phyloP scores from a whole-genome alignment of 2,797 vertebrate species.

The Halcyon leucocephala region DNA sequence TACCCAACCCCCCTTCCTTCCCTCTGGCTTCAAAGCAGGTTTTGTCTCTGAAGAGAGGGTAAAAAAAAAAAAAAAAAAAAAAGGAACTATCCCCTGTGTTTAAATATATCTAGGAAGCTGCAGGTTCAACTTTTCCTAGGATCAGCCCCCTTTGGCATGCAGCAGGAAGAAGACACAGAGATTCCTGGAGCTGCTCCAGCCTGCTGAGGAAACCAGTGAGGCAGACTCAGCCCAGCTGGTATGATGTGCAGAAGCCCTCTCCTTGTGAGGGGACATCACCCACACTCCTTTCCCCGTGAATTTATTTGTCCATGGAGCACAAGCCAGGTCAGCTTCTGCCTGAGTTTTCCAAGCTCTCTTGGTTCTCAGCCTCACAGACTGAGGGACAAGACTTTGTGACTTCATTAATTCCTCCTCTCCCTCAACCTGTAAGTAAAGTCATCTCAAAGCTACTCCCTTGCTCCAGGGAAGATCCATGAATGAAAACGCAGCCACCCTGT shows the following conservation, averaged over 20 bases:
- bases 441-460: not conserved
- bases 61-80: not conserved
- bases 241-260: not conserved
- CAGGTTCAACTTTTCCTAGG: not conserved
- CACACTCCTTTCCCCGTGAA: not conserved
- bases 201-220: not conserved
- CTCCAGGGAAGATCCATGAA: not conserved
- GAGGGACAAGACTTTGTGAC: not conserved
- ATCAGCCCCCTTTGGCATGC: not conserved
- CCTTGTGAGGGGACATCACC: not conserved
- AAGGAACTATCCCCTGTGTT: not conserved
- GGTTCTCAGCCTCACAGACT: not conserved
- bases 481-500: not conserved
- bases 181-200: not conserved
- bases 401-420: not conserved
- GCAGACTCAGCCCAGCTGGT: not conserved
- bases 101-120: not conserved
- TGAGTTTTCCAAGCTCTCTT: not conserved
- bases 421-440: not conserved
- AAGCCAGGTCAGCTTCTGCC: not conserved
- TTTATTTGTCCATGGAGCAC: not conserved
- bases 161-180: not conserved
- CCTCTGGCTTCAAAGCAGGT: not conserved
- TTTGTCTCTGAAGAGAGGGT: not conserved
- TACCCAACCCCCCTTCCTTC: conserved; percentile 22